Evolutionary conservation across 2,113 vertebrate genomes (phyloP).

Genomic region (Lophochroa leadbeateri): DNA sequence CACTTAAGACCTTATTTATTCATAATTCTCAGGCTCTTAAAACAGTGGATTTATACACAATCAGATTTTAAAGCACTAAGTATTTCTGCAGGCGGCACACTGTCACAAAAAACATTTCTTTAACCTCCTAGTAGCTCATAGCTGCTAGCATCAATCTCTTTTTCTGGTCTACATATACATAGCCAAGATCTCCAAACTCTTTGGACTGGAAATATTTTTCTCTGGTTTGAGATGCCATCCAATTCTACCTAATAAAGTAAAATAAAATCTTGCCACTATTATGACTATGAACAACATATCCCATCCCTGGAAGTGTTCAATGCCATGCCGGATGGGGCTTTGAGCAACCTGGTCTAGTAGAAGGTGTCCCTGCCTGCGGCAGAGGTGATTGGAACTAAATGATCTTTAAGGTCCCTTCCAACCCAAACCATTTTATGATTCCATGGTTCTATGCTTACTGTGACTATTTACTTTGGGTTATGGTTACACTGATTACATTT

Average conservation of each 20-base stretch:
- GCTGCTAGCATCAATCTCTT: background rate
- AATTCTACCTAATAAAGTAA: background rate
- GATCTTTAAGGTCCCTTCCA: background rate
- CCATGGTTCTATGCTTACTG: background rate
- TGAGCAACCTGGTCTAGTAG: background rate
- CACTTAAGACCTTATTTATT: background rate
- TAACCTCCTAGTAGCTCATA: background rate
- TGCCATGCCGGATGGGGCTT: background rate
- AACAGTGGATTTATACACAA: background rate
- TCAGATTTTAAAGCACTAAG: background rate
- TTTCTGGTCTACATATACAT: background rate
- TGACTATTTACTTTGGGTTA: background rate
- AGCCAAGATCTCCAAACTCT: background rate
- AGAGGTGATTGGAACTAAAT: background rate
- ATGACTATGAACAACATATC: background rate
- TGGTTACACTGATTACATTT: background rate
- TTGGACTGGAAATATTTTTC: background rate
- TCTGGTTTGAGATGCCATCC: background rate
- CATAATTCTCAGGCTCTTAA: background rate
- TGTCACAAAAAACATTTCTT: background rate
- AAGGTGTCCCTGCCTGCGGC: background rate
- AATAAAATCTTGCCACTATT: background rate
- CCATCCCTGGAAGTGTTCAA: background rate
- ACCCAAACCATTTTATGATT: background rate
- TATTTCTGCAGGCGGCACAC: background rate